These are phyloP conservation scores for Patagioenas fasciata DNA, from an alignment of 2,113 vertebrate species.

Conservation along the genomic window DNA sequence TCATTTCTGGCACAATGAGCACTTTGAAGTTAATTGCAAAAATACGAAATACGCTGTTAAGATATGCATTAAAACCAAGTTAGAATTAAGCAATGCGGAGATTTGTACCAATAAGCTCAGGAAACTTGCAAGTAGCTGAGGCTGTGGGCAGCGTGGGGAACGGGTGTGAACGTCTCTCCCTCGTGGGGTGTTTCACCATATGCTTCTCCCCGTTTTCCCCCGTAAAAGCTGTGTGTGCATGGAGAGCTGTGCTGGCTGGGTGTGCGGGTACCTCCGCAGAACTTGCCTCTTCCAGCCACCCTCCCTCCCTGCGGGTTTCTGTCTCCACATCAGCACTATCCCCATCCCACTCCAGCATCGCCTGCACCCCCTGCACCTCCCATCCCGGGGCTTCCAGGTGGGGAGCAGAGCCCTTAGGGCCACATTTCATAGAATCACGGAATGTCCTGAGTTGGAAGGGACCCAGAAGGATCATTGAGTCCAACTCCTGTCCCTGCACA, in stretches of 20 bases:
- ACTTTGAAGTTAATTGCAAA: slow-evolving; percentile 12
- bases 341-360: fast-evolving
- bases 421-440: too few species aligned
- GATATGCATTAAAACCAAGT: not conserved
- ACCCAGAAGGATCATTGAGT: too few species aligned
- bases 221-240: fast-evolving
- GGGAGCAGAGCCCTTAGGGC: not conserved
- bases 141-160: not conserved
- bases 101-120: not conserved
- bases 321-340: fast-evolving
- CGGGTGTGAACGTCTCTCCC: not conserved
- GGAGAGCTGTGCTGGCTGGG: fast-evolving
- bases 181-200: not conserved
- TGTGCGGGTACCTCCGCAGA: fast-evolving
- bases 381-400: fast-evolving
- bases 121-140: not conserved
- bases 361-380: not conserved
- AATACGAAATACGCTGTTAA: not conserved
- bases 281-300: not conserved
- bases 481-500: too few species aligned
- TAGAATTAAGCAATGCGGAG: not conserved
- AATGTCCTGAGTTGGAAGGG: too few species aligned
- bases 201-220: not conserved
- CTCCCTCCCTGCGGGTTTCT: fast-evolving
- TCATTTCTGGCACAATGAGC: not conserved